Evolutionary conservation across 2,797 vertebrate genomes (phyloP), one percentile per base, ranked within the genome.

Genomic region (Danio tinwini): DNA sequence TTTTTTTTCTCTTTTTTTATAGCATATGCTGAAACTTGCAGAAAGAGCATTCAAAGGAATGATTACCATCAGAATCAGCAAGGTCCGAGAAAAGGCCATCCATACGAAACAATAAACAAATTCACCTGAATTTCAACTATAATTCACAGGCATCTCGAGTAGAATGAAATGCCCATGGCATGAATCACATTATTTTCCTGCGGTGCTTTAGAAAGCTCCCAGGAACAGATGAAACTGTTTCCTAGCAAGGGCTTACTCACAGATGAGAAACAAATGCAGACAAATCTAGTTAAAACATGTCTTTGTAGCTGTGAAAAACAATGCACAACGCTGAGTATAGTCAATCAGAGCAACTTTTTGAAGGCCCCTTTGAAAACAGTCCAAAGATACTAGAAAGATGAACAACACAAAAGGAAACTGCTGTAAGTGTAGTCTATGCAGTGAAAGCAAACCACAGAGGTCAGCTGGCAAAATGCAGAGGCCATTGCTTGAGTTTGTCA

Each of bases 371-470:
- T 55, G 12, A 64, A 53, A 14, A 40, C 12, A 40, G 49, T 70
- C 58, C 50, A 19, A 12, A 13, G 29, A 39, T 13, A 58, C 39
- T 47, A 40, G 64, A 53, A 52, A 13, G 5, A 16, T 42, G 13
- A 56, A 45, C 11, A 44, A 77, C 40, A 59, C 29, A 45, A n/a
- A 64, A 7, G 55, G 19, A 39, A 63, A n/a, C 40, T 39, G 42
- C 78, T 55, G 5, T 78, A 53, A 74, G 71, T 78, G n/a, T 56
- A 65, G 56, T 67, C 42, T 56, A 45, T 47, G 68, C 52, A 74
- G 21, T 19, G 49, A 85, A 84, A 86, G 73, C 56, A 74, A 50
- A 82, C 70, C 67, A 19, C 63, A 61, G 80, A 72, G 83, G 84
- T 84, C 82, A 84, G 21, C 52, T 55, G 47, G 69, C 0, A 16